These are phyloP conservation scores for Oscheius sp. DNA, from an alignment of 2,888 invertebrate species.

Conservation along the genomic window DNA sequence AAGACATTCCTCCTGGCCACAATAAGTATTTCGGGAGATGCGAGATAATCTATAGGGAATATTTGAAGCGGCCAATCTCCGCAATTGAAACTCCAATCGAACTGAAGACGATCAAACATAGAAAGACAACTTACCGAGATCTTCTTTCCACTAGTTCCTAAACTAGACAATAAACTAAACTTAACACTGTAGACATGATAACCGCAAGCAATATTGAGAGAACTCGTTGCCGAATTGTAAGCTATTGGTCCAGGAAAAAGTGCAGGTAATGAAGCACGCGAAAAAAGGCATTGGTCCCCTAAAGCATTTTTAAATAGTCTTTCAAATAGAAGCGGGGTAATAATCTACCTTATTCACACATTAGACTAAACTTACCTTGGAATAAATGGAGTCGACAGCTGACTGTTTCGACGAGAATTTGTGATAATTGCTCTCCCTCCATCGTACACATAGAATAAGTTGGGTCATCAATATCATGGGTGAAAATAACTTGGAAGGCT, in stretches of 20 bases:
- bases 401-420: slow-evolving; percentile 47
- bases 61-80: slow-evolving; percentile 48
- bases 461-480: slow-evolving; percentile 37
- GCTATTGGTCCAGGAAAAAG: slow-evolving; percentile 51
- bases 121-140: slow-evolving; percentile 35
- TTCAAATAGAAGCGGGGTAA: too few relatives aligned
- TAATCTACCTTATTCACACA: background rate
- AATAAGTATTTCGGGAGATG: slow-evolving; percentile 34
- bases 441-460: slow-evolving; percentile 50
- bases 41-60: slow-evolving; percentile 30
- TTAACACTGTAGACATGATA: slow-evolving; percentile 37
- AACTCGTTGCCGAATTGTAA: slow-evolving; percentile 31
- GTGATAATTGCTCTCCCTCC: slow-evolving; percentile 7
- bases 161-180: slow-evolving; percentile 42
- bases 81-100: slow-evolving; percentile 48
- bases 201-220: slow-evolving; percentile 41
- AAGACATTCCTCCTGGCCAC: slow-evolving; percentile 47
- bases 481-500: slow-evolving; percentile 37
- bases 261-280: slow-evolving; percentile 34
- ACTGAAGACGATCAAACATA: slow-evolving; percentile 27
- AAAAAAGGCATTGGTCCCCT: slow-evolving; percentile 51
- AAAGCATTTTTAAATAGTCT: too few relatives aligned
- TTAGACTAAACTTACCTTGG: slow-evolving; percentile 22
- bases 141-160: slow-evolving; percentile 35
- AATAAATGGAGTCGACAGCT: slow-evolving; percentile 43